Conservation (phyloP, 2,797 vertebrate genomes). For the Manis pentadactyla region DNA sequence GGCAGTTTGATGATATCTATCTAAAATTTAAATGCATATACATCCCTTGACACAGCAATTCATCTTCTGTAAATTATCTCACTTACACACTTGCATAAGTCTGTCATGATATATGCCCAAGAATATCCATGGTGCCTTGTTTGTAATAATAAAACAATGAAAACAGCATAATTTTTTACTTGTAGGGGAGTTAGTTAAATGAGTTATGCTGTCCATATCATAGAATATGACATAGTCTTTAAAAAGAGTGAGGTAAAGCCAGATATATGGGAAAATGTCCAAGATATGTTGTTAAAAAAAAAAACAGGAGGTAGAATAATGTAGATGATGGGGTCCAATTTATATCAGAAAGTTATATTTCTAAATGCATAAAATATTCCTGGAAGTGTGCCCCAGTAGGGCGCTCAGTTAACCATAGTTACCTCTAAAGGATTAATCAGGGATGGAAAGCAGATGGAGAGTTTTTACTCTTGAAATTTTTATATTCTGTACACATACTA, state of each 20-base stretch:
- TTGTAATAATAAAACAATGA: neutral
- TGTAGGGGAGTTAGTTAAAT: neutral
- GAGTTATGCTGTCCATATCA: neutral
- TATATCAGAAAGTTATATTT: neutral
- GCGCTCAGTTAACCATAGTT: neutral
- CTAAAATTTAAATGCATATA: neutral
- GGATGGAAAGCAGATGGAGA: neutral
- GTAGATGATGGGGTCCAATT: neutral
- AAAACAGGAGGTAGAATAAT: neutral
- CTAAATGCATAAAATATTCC: conserved; percentile 16
- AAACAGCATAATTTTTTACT: neutral
- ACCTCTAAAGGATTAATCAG: neutral
- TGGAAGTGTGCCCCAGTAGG: neutral
- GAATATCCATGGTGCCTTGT: neutral
- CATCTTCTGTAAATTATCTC: conserved; percentile 1
- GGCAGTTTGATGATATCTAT: neutral
- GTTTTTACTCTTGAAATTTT: conserved; percentile 8
- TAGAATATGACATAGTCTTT: neutral
- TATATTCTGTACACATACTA: neutral
- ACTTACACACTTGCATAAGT: neutral
- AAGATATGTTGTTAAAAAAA: neutral
- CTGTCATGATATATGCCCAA: neutral
- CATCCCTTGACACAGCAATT: neutral
- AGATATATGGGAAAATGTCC: neutral
- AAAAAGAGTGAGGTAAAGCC: conserved; percentile 1